Evolutionary conservation across 2,797 vertebrate species (phyloP).

Genomic region (Momotus momota): DNA sequence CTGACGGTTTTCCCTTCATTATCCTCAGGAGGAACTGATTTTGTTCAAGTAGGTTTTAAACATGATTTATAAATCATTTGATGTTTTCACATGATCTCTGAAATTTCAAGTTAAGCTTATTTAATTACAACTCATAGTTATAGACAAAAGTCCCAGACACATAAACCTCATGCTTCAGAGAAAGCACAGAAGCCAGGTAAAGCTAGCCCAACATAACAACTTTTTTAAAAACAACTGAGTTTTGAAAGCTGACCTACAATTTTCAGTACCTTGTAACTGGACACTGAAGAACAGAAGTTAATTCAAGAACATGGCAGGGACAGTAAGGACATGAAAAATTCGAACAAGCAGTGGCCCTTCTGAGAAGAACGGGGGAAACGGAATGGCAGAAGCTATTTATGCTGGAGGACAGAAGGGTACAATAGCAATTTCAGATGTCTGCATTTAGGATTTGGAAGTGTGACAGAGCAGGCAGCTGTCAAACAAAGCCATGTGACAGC

Average conservation of each 20-base stretch:
- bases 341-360: not conserved
- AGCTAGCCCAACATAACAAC: not conserved
- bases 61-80: not conserved
- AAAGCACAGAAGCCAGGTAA: not conserved
- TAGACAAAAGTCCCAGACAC: not conserved
- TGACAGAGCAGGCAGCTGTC: constrained; percentile 15
- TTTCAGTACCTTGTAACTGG: not conserved
- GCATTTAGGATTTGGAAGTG: not conserved
- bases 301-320: not conserved
- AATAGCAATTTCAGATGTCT: not conserved
- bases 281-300: not conserved
- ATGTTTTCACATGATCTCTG: not conserved
- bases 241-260: not conserved
- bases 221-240: not conserved
- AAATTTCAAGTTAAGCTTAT: not conserved
- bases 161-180: not conserved
- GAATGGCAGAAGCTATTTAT: not conserved
- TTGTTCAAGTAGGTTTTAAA: not conserved
- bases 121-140: not conserved
- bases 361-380: not conserved
- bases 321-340: not conserved
- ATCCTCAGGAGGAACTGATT: not conserved
- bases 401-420: not conserved
- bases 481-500: not conserved
- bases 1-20: not conserved